Base-by-base conservation (phyloP, 2,888 invertebrate species). In the Auanema freiburgensis region DNA sequence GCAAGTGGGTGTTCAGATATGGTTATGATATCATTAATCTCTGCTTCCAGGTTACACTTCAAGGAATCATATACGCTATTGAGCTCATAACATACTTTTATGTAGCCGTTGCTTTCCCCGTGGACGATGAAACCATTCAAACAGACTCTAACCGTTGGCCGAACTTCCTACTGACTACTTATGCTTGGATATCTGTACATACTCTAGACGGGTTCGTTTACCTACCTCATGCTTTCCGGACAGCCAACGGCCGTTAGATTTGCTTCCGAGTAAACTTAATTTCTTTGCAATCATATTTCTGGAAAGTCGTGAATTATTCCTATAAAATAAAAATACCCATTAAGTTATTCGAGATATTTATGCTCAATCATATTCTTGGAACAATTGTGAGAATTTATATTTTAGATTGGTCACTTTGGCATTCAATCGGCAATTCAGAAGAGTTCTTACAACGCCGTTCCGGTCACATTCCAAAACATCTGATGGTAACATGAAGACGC, bases 71-170 rank as follows among this genome's bases (percentile, higher is more conserved):
- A 16, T 74, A 72, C 46, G 71, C 72, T 25, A 57, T 65, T 6
- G 74, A 74, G 58, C 59, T 74, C 14, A 63, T 69, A 56, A 70
- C 72, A 11, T 74, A 74, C 43, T 74, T 74, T 58, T 68, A 65
- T 51, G 59, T 74, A 12, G 54, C 73, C 18, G 44, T 60, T 5
- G 55, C 24, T 2, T 65, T 68, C 49, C 70, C 70, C 6, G 64
- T 69, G 10, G 67, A 60, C 24, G 16, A 54, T 12, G 60, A 54
- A 3, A 18, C 18, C 1, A 21, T 71, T 43, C 42, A 44, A 4
- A 43, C 56, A 10, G 62, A 66, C 16, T 64, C 67, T 3, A 70
- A 74, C 49, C 53, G 71, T 16, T 74, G 74, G 74, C 74, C 74
- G 0, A 74, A 74, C 55, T 74, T 74, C 33, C 52, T 74, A 6